phyloP scores from a whole-genome alignment of 2,113 vertebrate species.

The Sitta europaea region DNA sequence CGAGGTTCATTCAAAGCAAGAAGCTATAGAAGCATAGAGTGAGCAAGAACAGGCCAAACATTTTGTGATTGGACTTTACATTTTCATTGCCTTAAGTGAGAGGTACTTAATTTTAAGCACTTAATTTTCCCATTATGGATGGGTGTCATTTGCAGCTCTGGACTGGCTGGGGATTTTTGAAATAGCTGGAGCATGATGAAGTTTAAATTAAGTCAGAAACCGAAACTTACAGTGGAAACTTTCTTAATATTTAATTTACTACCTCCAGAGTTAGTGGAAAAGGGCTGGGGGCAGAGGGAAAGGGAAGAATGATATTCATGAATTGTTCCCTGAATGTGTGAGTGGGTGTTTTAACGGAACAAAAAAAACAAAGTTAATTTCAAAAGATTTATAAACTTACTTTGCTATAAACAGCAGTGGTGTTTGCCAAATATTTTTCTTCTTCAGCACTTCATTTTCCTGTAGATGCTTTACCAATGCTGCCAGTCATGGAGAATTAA shows the following conservation, averaged over 20 bases:
- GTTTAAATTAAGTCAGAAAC: slow-evolving; percentile 32
- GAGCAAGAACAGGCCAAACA: background rate
- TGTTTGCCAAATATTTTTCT: background rate
- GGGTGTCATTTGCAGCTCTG: background rate
- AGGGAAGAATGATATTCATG: background rate
- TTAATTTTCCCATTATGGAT: background rate
- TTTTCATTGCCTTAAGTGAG: background rate
- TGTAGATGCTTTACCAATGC: background rate
- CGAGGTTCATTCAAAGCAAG: background rate
- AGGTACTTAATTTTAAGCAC: slow-evolving; percentile 13
- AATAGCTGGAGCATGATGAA: slow-evolving; percentile 32
- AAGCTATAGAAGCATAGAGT: background rate
- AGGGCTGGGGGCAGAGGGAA: background rate
- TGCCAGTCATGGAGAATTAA: background rate
- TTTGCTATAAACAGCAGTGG: background rate
- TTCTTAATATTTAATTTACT: slow-evolving; percentile 32
- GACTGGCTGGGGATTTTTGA: slow-evolving; percentile 8
- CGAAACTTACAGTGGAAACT: slow-evolving; percentile 37
- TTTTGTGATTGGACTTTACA: background rate
- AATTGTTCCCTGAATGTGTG: background rate
- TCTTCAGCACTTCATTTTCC: background rate
- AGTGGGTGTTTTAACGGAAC: background rate
- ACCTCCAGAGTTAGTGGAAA: slow-evolving; percentile 9
- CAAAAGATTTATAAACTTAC: background rate
- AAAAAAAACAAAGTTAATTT: background rate